Evolutionary conservation across 1,140 invertebrate genomes (phyloP), one percentile per base, ranked within the genome.

Genomic region (Zaprionus gabonicus): DNA sequence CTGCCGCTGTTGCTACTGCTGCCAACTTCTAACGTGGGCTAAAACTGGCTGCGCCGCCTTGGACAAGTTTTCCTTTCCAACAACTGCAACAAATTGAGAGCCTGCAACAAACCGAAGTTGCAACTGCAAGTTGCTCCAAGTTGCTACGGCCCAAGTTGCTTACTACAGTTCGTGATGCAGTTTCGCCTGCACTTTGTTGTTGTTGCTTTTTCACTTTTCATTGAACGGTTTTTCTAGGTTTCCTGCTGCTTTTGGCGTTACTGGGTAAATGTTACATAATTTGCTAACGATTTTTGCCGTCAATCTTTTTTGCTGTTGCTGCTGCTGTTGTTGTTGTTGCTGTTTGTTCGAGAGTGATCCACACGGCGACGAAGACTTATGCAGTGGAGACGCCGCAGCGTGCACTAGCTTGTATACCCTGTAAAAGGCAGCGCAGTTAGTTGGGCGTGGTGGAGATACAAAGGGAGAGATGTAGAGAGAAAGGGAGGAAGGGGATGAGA

Each of bases 221-320:
- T 80, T 88, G 82, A 62, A 77, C 78, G 79, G 79, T 81, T 88
- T 74, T 88, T 88, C 84, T 88, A 88, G 85, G 84, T 88, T 88
- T 88, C 84, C 85, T 88, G 84, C 81, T 88, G 81, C 84, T 88
- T 88, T 88, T 76, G 78, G 75, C 84, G 81, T 88, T 81, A 88
- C 75, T 88, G 81, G 84, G 84, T 88, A 88, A 88, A 88, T 88
- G 84, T 88, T 88, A 88, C 81, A 88, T 88, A 88, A 88, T 82
- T 63, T 53, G 67, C 62, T 36, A 64, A 41, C 63, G 44, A 23
- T 56, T 76, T 70, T 51, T 67, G 65, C 44, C 66, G 71, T 70
- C 69, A 46, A 65, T 64, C 55, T 71, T 71, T 58, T 58, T 56
- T 13, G 41, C n/a, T 46, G 41, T 31, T 20, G 20, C 4, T 23